A percentile compares a stretch with the other conserved stretches of the same genome.
phyloP scores from a whole-genome alignment of 2,113 vertebrate genomes.

The Zosterops borbonicus region DNA sequence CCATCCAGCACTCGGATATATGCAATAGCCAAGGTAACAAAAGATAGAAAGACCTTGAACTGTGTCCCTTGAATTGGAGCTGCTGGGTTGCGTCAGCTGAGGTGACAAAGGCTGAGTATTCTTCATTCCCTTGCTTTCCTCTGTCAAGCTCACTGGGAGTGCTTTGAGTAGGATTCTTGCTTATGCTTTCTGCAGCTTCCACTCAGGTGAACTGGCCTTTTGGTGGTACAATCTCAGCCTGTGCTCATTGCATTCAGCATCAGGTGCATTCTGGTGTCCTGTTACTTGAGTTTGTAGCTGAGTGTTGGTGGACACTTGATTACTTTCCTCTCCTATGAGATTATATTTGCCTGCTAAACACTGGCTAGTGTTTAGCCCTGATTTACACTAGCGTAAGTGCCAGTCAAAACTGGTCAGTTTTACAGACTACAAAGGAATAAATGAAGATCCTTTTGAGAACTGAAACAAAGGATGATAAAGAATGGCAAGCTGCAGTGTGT shows the following conservation, averaged over 20 bases:
- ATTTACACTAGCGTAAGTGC: neutral
- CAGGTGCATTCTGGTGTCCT: neutral
- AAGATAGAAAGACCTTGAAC: neutral
- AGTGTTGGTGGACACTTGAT: neutral
- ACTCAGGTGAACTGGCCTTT: neutral
- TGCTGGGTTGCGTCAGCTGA: neutral
- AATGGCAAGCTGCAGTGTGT: neutral
- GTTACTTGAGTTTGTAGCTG: neutral
- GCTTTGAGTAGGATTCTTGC: neutral
- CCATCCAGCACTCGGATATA: conserved; percentile 89
- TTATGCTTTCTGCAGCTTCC: neutral
- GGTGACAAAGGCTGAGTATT: neutral
- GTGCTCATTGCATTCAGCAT: neutral
- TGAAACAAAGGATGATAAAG: neutral
- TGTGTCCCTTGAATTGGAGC: neutral
- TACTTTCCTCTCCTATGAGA: neutral
- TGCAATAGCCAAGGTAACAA: conserved; percentile 89
- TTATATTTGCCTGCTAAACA: neutral
- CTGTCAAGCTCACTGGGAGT: neutral
- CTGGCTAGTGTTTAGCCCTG: neutral
- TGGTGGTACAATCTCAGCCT: neutral
- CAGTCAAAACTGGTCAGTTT: neutral
- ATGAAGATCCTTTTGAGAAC: neutral
- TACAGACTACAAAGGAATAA: neutral
- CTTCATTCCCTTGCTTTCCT: neutral